Percentiles rank a stretch among this genome's conserved stretches.
phyloP scores from a whole-genome alignment of 2,888 invertebrate species.

The Falcaria lacertinaria region DNA sequence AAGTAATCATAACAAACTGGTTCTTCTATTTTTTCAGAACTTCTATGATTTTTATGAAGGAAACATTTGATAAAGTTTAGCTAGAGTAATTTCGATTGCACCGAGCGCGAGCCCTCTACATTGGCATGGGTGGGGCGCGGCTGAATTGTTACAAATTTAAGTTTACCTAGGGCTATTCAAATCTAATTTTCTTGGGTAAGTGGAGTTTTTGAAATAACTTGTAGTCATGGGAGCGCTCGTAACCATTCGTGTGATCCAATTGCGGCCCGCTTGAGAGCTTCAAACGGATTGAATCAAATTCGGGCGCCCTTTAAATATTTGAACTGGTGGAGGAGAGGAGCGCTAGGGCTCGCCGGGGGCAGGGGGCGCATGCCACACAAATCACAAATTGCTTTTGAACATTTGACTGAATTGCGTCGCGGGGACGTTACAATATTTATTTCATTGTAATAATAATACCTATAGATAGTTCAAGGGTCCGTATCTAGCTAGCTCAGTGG shows the following conservation, averaged over 20 bases:
- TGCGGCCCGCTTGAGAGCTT: slow-evolving; percentile 48
- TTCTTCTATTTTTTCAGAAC: too few relatives aligned
- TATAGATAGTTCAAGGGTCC: too few relatives aligned
- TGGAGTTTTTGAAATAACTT: slow-evolving; percentile 63
- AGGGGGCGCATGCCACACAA: slow-evolving; percentile 8
- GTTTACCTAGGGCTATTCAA: slow-evolving; percentile 59
- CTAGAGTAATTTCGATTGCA: slow-evolving; percentile 7
- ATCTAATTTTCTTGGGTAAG: slow-evolving; percentile 65
- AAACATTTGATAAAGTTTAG: too few relatives aligned
- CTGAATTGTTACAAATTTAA: slow-evolving; percentile 40
- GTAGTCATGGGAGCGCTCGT: slow-evolving; percentile 38
- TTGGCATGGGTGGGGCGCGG: neutral
- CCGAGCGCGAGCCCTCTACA: too few relatives aligned
- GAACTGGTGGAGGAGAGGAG: slow-evolving; percentile 51
- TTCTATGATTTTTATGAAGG: too few relatives aligned
- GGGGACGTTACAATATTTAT: too few relatives aligned
- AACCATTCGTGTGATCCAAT: slow-evolving; percentile 74
- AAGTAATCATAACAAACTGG: too few relatives aligned
- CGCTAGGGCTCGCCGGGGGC: slow-evolving; percentile 14
- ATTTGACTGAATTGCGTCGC: slow-evolving; percentile 14
- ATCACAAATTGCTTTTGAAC: slow-evolving; percentile 21
- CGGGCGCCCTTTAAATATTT: slow-evolving; percentile 75
- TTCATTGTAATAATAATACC: too few relatives aligned
- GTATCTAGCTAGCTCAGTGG: too few relatives aligned
- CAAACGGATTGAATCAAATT: slow-evolving; percentile 61